These are phyloP conservation scores for Elgonia sp. DNA, from an alignment of 2,888 invertebrate genomes.

Conservation along the genomic window DNA sequence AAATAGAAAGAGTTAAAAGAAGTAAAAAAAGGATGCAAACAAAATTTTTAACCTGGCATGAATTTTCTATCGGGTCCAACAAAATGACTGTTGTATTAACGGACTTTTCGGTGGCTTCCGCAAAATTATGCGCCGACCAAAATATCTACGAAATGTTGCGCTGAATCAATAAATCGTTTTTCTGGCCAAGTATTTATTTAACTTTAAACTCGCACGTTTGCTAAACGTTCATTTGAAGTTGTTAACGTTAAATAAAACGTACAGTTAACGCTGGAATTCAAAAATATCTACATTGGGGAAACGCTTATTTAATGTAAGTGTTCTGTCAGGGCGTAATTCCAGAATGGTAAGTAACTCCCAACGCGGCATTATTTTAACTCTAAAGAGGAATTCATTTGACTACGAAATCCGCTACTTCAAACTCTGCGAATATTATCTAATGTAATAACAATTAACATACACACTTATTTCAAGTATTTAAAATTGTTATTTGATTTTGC, in stretches of 20 bases:
- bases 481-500: conserved; percentile 47
- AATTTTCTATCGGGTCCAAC: not conserved
- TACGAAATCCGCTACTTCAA: conserved; percentile 57
- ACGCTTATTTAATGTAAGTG: conserved; percentile 66
- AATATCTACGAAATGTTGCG: conserved; percentile 44
- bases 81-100: conserved; percentile 39
- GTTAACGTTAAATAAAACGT: conserved; percentile 63
- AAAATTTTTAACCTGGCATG: no score
- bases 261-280: conserved; percentile 52
- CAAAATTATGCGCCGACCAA: conserved; percentile 40
- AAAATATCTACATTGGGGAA: conserved; percentile 61
- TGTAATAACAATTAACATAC: conserved; percentile 60
- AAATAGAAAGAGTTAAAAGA: no score
- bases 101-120: conserved; percentile 24
- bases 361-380: conserved; percentile 66
- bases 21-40: no score
- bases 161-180: conserved; percentile 63
- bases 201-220: conserved; percentile 40
- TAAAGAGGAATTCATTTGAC: conserved; percentile 68
- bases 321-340: conserved; percentile 61
- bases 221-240: conserved; percentile 52
- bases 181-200: conserved; percentile 47
- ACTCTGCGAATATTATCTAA: conserved; percentile 57
- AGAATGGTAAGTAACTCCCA: conserved; percentile 69
- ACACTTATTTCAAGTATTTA: conserved; percentile 40